Evolutionary conservation across 2,113 vertebrate species (phyloP).

Genomic region (Sander vitreus): DNA sequence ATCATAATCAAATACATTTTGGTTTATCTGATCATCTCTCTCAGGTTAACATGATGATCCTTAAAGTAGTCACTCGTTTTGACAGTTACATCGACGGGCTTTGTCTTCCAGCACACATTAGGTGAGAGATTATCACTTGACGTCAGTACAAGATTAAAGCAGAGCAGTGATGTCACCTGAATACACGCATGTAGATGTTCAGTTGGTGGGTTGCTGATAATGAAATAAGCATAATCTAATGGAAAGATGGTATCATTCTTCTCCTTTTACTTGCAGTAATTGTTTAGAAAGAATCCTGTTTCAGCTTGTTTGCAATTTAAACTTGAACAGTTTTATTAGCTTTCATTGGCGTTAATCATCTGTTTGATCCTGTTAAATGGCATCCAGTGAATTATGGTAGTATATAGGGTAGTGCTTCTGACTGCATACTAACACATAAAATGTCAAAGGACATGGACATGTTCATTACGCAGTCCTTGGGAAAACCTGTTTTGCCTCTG

Average conservation of each 20-base stretch:
- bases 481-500: constrained; percentile 39
- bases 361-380: constrained; percentile 36
- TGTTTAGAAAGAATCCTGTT: background rate
- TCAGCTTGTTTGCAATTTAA: constrained; percentile 26
- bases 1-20: constrained; percentile 33
- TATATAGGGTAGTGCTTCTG: background rate
- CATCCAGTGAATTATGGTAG: constrained; percentile 9
- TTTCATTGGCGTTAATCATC: constrained; percentile 38
- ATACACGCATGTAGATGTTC: background rate
- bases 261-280: constrained; percentile 5
- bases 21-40: constrained; percentile 47
- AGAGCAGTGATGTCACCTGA: constrained; percentile 36
- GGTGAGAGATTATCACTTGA: constrained; percentile 31
- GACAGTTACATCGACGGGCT: constrained; percentile 11
- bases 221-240: constrained; percentile 4
- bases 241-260: background rate
- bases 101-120: constrained; percentile 19
- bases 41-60: constrained; percentile 14
- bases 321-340: constrained; percentile 7
- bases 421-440: constrained; percentile 30
- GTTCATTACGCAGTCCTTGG: constrained; percentile 36
- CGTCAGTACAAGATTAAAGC: constrained; percentile 42
- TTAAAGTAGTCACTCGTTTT: constrained; percentile 37
- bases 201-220: constrained; percentile 11
- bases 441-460: constrained; percentile 29